Evolutionary conservation across 2,113 vertebrate genomes (phyloP).

Genomic region (Rissa tridactyla): DNA sequence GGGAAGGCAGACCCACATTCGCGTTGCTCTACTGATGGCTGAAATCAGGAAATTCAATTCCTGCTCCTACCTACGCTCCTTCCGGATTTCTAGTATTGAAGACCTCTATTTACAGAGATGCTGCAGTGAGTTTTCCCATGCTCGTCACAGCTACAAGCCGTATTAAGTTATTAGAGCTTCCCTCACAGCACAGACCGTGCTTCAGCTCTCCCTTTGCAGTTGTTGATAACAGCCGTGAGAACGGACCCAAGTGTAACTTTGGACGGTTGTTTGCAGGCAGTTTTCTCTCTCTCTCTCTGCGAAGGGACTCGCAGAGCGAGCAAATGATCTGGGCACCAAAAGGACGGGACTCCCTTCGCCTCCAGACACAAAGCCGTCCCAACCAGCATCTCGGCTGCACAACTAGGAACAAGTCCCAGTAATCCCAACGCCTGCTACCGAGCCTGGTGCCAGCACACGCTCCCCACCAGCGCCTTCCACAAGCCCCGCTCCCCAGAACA

Average conservation of each 20-base stretch:
- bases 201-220: neutral
- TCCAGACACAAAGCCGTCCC: neutral
- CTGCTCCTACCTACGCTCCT: neutral
- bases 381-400: neutral
- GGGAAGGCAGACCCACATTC: neutral
- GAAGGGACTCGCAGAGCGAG: neutral
- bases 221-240: conserved; percentile 24
- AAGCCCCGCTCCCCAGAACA: neutral
- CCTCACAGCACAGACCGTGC: neutral
- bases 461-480: neutral
- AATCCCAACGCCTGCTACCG: neutral
- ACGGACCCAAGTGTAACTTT: neutral
- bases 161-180: conserved; percentile 30
- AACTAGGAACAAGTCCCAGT: neutral
- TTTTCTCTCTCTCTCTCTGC: neutral
- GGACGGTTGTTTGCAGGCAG: neutral
- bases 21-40: neutral
- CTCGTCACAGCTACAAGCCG: neutral
- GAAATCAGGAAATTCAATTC: neutral
- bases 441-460: neutral
- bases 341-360: neutral
- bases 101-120: neutral
- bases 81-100: neutral
- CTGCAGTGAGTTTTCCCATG: neutral
- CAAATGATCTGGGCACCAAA: neutral